These are phyloP conservation scores for Eucriotettix oculatus DNA, from an alignment of 2,888 invertebrate genomes.

Conservation along the genomic window DNA sequence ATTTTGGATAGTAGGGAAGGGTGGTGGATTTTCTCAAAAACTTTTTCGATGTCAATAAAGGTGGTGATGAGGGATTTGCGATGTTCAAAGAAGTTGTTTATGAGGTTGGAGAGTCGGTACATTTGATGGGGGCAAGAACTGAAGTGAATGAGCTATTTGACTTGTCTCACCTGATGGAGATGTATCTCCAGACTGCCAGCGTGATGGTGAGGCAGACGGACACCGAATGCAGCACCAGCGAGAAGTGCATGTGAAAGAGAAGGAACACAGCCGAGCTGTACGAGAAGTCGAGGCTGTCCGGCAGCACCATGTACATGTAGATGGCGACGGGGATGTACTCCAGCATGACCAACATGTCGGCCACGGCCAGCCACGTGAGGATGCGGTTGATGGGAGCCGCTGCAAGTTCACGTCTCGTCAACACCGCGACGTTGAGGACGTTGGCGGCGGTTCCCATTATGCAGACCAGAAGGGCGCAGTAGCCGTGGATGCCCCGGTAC, in stretches of 20 bases:
- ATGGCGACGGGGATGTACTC: slow-evolving; percentile 83
- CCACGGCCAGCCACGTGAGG: slow-evolving; percentile 75
- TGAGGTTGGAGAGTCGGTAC: too few species aligned
- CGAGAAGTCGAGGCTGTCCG: slow-evolving; percentile 9
- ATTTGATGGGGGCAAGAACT: too few species aligned
- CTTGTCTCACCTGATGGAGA: slow-evolving; percentile 41
- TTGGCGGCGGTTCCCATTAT: slow-evolving; percentile 81
- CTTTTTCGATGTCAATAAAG: too few species aligned
- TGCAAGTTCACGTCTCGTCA: slow-evolving; percentile 74
- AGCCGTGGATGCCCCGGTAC: slow-evolving; percentile 66
- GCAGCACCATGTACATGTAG: slow-evolving; percentile 48
- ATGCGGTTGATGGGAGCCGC: slow-evolving; percentile 81
- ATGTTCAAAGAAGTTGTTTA: too few species aligned
- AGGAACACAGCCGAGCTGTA: slow-evolving; percentile 72
- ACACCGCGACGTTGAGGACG: slow-evolving; percentile 77
- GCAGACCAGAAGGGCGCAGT: slow-evolving; percentile 72
- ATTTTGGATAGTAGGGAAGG: too few species aligned
- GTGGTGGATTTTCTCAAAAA: too few species aligned
- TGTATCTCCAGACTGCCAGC: slow-evolving; percentile 82
- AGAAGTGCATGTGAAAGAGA: slow-evolving; percentile 80
- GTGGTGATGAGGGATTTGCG: too few species aligned
- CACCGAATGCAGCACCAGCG: slow-evolving; percentile 76
- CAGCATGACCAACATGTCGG: slow-evolving; percentile 87
- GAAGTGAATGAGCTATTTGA: too few species aligned
- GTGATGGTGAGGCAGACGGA: slow-evolving; percentile 88